Evolutionary conservation across 2,113 vertebrate genomes (phyloP), one percentile per base, ranked within the genome.

Genomic region (Macroglossus sobrinus): DNA sequence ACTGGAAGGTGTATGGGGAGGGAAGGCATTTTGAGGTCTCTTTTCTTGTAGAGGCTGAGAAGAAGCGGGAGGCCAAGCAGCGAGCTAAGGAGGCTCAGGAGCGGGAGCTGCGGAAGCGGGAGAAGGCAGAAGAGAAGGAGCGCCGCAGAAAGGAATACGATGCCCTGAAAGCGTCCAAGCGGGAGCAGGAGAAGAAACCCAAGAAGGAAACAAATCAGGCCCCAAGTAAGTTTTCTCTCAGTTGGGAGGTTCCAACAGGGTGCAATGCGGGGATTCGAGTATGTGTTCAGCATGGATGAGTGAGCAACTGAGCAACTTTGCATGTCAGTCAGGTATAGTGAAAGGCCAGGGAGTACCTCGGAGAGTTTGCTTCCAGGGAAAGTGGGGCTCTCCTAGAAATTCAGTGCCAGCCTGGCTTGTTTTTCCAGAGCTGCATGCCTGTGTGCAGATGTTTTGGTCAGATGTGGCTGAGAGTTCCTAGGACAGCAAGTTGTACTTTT

Each of bases 51-150:
- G 99, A 99, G 97, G 98, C 98, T 55, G 99, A 99, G 97, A 99
- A 98, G 98, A 99, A 99, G 97, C 99, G 97, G 19, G 99, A 99
- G 97, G 99, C 98, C 19, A 99, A 99, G 92, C 99, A 99, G 98
- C 98, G 98, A 84, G 99, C 99, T 33, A 99, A 98, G 94, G 99
- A 99, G 96, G 99, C 99, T 40, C 98, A 98, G 72, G 99, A 99
- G 96, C 98, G 98, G 94, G 99, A 99, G 64, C 90, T 99, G 81
- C 98, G 99, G 63, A 99, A 99, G 97, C 98, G 99, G 94, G 99
- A 99, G 98, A 99, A 99, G 97, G 99, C 99, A 0, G 99, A 99
- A 87, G 99, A 99, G 93, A 99, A 99, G 97, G 99, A 99, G 95
- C 99, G 98, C 94, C 99, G 99, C 74, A 99, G 99, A 94, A 98